These are phyloP conservation scores for Tortricodes alternella DNA, from an alignment of 2,888 invertebrate genomes.

Conservation along the genomic window DNA sequence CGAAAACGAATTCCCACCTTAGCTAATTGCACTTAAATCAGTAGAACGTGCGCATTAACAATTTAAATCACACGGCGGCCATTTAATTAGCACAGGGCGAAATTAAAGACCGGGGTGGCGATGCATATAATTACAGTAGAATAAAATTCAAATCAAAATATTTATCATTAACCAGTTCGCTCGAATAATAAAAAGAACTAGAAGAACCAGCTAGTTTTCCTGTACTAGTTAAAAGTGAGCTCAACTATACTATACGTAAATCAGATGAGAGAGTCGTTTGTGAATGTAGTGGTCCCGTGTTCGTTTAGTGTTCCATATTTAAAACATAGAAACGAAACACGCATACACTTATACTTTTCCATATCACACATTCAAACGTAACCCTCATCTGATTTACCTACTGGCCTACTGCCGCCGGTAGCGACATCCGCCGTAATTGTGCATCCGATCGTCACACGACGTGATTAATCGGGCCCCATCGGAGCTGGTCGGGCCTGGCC, in stretches of 20 bases:
- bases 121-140: neutral
- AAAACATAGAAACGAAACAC: too few species aligned
- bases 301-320: too few species aligned
- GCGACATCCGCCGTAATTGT: neutral
- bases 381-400: neutral
- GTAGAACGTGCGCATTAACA: slow-evolving; percentile 27
- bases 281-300: too few species aligned
- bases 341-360: too few species aligned
- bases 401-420: neutral
- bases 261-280: too few species aligned
- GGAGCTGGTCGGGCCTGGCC: neutral
- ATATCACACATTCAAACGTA: too few species aligned
- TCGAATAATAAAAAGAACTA: neutral
- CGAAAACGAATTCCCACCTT: slow-evolving; percentile 24
- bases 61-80: slow-evolving; percentile 20
- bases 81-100: slow-evolving; percentile 19
- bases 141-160: too few species aligned
- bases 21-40: slow-evolving; percentile 30
- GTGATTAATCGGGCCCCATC: neutral
- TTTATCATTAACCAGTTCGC: neutral
- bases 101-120: slow-evolving; percentile 5
- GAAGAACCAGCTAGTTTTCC: too few species aligned
- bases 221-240: too few species aligned
- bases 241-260: too few species aligned
- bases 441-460: neutral